Evolutionary conservation across 1,140 invertebrate genomes (phyloP).

Genomic region (Cydia amplana): DNA sequence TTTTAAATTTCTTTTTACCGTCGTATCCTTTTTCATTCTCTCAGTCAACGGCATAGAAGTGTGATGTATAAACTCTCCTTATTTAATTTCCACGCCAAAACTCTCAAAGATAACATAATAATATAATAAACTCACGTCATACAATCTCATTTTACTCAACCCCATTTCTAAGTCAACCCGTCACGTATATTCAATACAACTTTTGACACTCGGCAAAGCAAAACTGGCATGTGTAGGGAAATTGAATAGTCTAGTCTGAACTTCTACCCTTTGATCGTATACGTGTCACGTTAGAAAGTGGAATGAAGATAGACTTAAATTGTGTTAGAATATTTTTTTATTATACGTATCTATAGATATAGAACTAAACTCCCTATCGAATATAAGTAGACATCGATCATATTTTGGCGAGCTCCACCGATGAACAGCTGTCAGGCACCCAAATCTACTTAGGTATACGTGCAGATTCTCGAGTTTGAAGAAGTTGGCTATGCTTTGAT

Average conservation of each 20-base stretch:
- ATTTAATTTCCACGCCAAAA: not conserved
- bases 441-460: no score
- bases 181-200: not conserved
- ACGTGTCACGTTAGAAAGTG: not conserved
- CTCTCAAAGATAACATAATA: not conserved
- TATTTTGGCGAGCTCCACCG: no score
- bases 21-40: no score
- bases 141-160: not conserved
- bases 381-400: no score
- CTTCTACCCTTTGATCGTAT: slow-evolving; percentile 1
- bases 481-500: no score
- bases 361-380: no score
- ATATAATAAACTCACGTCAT: not conserved
- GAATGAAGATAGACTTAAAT: not conserved
- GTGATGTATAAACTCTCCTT: not conserved
- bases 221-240: not conserved
- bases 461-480: no score
- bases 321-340: no score
- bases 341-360: no score
- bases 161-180: not conserved
- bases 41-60: no score
- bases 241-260: not conserved
- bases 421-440: no score
- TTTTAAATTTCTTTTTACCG: no score
- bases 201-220: slow-evolving; percentile 11